Conservation (phyloP, 2,888 invertebrate species). For the Acrobeloides nanus region DNA sequence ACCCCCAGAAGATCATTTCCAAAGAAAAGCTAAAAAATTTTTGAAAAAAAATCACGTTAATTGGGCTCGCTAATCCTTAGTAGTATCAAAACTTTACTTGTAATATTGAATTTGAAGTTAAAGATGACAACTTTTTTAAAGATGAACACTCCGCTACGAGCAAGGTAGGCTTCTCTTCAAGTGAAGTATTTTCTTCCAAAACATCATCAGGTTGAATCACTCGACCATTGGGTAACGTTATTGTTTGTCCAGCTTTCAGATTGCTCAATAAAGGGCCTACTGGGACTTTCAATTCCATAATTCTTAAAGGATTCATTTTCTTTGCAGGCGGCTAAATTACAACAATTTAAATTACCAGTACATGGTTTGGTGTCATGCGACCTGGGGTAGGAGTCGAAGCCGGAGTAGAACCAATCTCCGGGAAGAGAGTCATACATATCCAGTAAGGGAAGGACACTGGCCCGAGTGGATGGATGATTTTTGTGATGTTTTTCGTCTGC, state of each 20-base stretch:
- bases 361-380: not conserved
- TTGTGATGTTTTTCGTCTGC: too few relatives aligned
- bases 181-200: slow-evolving; percentile 8
- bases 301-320: slow-evolving; percentile 14
- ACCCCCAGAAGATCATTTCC: too few relatives aligned
- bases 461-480: too few relatives aligned
- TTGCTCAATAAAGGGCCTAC: slow-evolving; percentile 74
- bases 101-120: slow-evolving; percentile 19
- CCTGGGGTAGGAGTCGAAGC: not conserved
- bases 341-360: slow-evolving; percentile 4
- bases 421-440: too few relatives aligned
- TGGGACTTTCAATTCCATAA: slow-evolving; percentile 55
- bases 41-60: too few relatives aligned
- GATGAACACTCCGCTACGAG: slow-evolving; percentile 31
- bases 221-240: slow-evolving; percentile 70
- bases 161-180: slow-evolving; percentile 9
- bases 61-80: too few relatives aligned
- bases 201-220: slow-evolving; percentile 55
- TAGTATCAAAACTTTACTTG: slow-evolving; percentile 20
- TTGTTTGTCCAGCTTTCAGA: slow-evolving; percentile 73
- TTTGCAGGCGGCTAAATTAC: not conserved
- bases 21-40: too few relatives aligned
- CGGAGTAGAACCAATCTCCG: too few relatives aligned
- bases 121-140: slow-evolving; percentile 20
- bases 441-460: too few relatives aligned